Percentiles rank a stretch among this genome's conserved stretches.
Conservation (phyloP, 2,888 invertebrate species). For the Nebria brevicollis region DNA sequence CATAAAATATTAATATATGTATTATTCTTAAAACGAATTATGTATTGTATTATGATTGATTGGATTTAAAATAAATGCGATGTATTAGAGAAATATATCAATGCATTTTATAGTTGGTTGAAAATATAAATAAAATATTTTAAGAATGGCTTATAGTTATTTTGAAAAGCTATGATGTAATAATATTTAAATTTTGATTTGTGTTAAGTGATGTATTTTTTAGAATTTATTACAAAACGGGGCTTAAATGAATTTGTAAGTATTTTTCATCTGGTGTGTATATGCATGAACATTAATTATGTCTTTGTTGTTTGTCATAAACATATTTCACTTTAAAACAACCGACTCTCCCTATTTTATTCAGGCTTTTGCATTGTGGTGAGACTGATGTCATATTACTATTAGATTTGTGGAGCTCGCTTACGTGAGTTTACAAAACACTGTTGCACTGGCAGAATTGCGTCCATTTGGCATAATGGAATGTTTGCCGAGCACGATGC, state of each 20-base stretch:
- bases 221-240: not conserved
- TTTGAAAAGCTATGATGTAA: not conserved
- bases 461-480: conserved; percentile 43
- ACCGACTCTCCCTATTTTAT: not conserved
- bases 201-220: not conserved
- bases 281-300: not conserved
- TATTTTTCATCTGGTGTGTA: not conserved
- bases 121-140: too few species aligned
- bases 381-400: conserved; percentile 32
- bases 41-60: too few species aligned
- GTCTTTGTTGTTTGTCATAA: not conserved
- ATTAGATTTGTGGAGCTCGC: conserved; percentile 38
- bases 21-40: too few species aligned
- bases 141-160: too few species aligned
- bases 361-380: conserved; percentile 1
- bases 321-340: not conserved
- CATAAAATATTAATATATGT: too few species aligned
- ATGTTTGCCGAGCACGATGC: conserved; percentile 43
- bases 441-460: conserved; percentile 29
- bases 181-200: not conserved
- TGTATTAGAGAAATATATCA: too few species aligned
- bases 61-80: too few species aligned
- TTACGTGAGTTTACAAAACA: conserved; percentile 40
- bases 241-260: not conserved
- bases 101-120: too few species aligned